Base-by-base conservation (phyloP, 2,797 vertebrate species). In the Peromyscus attwateri region DNA sequence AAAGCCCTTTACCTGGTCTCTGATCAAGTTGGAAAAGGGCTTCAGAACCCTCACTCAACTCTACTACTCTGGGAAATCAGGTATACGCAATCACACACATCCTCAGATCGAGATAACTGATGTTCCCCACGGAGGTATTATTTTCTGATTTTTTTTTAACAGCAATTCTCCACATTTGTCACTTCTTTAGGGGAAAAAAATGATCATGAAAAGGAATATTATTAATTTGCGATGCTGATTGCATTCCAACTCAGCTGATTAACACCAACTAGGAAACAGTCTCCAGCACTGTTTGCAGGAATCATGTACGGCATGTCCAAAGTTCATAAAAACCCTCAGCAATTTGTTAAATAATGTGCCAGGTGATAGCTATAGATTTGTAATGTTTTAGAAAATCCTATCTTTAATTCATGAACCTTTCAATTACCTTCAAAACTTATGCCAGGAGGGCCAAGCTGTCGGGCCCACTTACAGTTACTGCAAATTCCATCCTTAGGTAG, bases 331-430 rank as follows among this genome's bases (percentile, higher is more conserved):
- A 98, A 97, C 96, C 89, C 46, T 76, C 92, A 97, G 94, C 89
- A 97, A 94, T 98, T 97, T 98, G 90, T 97, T 97, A 98, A 98
- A 98, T 98, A 97, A 97, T 96, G 92, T 96, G 43, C 88, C 95
- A 96, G 84, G 40, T 97, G 49, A 96, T 98, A 73, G 88, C 90
- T 92, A 84, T 95, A 84, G 92, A 94, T 97, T 97, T 95, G 68
- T 97, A 98, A 97, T 97, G 96, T 94, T 95, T 97, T 57, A 97
- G 92, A 92, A 96, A 97, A 68, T 89, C 89, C 92, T 83, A 96
- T 98, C 96, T 98, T 98, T 97, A 98, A 97, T 98, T 96, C 93
- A 98, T 97, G 95, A 98, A 87, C 85, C 52, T 98, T 97, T 97
- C 96, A 97, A 85, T 97, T 97, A 46, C 79, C 98, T 97, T 95